Percentiles rank a stretch among this genome's conserved stretches.
Conservation (phyloP, 1,140 invertebrate species). For the Colletes gigas region DNA sequence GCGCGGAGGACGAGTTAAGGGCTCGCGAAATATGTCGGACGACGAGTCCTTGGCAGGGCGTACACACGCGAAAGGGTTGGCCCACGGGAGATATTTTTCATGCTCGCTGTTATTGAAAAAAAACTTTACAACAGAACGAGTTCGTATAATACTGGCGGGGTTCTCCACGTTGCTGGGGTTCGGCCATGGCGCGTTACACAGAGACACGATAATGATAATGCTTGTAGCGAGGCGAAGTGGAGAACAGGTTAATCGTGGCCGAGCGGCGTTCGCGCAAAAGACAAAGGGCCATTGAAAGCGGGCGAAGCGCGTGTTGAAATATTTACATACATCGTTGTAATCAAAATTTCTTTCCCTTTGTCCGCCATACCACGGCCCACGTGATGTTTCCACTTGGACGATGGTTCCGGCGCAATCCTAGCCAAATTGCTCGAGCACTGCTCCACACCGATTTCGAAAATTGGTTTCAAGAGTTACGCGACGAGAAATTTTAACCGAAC, state of each 20-base stretch:
- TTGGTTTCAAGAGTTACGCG: no score
- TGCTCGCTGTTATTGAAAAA: conserved; percentile 17
- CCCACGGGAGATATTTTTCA: conserved; percentile 21
- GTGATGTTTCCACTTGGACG: no score
- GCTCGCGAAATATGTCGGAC: neutral
- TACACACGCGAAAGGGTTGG: neutral
- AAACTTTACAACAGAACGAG: conserved; percentile 5
- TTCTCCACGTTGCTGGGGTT: neutral
- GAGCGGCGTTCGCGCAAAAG: neutral
- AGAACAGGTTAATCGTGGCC: conserved; percentile 26
- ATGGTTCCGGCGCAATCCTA: neutral
- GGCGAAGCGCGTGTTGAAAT: neutral
- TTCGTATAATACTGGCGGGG: neutral
- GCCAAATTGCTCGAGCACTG: no score
- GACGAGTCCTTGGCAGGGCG: neutral
- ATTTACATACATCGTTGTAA: neutral
- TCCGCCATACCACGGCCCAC: no score
- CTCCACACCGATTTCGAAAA: no score
- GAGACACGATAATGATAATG: conserved; percentile 26
- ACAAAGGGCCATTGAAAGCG: neutral
- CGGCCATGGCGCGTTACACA: neutral
- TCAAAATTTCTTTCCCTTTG: no score
- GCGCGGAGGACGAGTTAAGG: neutral
- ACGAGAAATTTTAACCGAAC: no score
- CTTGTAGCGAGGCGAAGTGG: conserved; percentile 20